phyloP scores from a whole-genome alignment of 2,113 vertebrate species.

The Crotalus viridis region DNA sequence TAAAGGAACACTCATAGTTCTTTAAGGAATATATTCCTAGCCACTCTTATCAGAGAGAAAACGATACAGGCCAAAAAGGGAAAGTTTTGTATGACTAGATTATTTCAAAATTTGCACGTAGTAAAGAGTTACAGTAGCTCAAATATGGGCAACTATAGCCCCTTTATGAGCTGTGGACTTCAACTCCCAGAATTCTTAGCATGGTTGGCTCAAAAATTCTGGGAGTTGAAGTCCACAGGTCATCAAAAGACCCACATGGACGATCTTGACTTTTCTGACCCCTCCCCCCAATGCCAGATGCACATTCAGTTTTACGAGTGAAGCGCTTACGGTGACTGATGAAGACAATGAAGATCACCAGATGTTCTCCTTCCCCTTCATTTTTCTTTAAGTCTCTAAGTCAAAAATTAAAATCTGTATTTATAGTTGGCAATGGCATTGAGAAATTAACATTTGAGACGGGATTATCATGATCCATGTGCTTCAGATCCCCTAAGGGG shows the following conservation, averaged over 20 bases:
- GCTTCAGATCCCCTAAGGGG: constrained; percentile 57
- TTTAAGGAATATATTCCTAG: neutral
- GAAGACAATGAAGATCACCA: constrained; percentile 33
- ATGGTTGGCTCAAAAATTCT: too few species aligned
- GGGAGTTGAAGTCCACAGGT: too few species aligned
- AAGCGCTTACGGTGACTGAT: constrained; percentile 13
- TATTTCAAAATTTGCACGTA: neutral
- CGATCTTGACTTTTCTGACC: neutral
- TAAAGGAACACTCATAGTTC: neutral
- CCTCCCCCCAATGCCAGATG: neutral
- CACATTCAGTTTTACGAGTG: constrained; percentile 26
- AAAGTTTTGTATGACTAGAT: neutral
- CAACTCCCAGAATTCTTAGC: too few species aligned
- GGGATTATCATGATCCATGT: constrained; percentile 63
- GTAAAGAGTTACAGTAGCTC: neutral
- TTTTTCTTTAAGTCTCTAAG: constrained; percentile 43
- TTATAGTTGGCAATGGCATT: constrained; percentile 49
- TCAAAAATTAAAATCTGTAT: constrained; percentile 37
- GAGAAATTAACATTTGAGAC: constrained; percentile 56
- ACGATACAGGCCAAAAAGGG: neutral
- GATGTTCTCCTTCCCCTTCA: constrained; percentile 33
- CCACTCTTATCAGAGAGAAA: too few species aligned
- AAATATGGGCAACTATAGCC: too few species aligned
- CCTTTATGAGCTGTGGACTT: too few species aligned
- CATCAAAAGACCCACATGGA: neutral